phyloP scores from a whole-genome alignment of 2,888 invertebrate species.

The Philopedon plagiatum region DNA sequence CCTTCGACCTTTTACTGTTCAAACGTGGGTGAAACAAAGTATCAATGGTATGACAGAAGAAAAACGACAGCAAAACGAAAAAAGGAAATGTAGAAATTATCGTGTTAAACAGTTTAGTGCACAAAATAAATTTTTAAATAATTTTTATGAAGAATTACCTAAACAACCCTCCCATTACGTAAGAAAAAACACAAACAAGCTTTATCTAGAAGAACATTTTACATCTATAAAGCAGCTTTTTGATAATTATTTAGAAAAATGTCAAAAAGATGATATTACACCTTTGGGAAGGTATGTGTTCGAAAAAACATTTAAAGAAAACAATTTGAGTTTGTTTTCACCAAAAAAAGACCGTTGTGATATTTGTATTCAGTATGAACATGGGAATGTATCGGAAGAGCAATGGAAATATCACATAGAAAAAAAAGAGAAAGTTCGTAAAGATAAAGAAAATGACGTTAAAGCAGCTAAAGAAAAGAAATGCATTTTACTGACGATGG shows the following conservation, averaged over 20 bases:
- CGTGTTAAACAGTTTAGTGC: constrained; percentile 24
- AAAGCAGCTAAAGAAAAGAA: constrained; percentile 8
- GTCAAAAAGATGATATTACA: constrained; percentile 20
- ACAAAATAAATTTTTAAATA: constrained; percentile 28
- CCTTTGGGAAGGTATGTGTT: constrained; percentile 25
- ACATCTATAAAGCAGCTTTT: constrained; percentile 27
- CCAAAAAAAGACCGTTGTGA: constrained; percentile 8
- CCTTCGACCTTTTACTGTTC: constrained; percentile 35
- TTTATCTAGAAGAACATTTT: no score
- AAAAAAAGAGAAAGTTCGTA: constrained; percentile 5
- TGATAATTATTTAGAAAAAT: constrained; percentile 22
- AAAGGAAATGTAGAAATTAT: constrained; percentile 27
- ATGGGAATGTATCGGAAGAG: constrained; percentile 4
- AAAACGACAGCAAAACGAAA: constrained; percentile 19
- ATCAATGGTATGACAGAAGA: constrained; percentile 33
- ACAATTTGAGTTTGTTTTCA: constrained; percentile 31
- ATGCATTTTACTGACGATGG: constrained; percentile 8
- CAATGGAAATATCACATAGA: constrained; percentile 6
- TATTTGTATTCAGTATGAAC: constrained; percentile 15
- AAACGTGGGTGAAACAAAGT: constrained; percentile 41
- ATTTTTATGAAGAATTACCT: constrained; percentile 31
- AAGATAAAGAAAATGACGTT: constrained; percentile 9
- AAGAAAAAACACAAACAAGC: constrained; percentile 33
- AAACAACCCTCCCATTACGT: constrained; percentile 37
- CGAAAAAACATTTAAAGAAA: constrained; percentile 27